These are phyloP conservation scores for Hippoglossus stenolepis DNA, from an alignment of 2,113 vertebrate genomes.

Conservation along the genomic window DNA sequence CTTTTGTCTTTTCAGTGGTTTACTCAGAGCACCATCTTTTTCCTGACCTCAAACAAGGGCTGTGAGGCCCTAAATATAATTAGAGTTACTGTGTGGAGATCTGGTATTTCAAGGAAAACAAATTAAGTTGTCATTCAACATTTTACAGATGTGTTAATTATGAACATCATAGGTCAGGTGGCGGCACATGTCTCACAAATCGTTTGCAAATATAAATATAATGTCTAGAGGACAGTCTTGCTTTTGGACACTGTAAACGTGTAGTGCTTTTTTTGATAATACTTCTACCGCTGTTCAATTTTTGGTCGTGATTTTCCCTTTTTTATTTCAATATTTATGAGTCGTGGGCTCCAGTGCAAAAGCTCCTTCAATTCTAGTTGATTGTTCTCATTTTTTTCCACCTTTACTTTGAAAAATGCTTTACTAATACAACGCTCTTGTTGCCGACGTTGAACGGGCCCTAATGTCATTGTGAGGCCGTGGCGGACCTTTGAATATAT, in stretches of 20 bases:
- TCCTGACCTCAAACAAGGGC: neutral
- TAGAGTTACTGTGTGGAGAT: too few relatives aligned
- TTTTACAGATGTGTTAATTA: too few relatives aligned
- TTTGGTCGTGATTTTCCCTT: neutral
- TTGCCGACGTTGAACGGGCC: constrained; percentile 37
- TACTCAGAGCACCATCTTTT: neutral
- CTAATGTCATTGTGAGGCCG: constrained; percentile 59
- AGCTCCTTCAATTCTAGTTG: too few relatives aligned
- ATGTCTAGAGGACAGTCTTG: neutral
- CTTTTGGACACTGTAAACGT: too few relatives aligned
- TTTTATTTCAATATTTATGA: too few relatives aligned
- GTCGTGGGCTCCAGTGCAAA: too few relatives aligned
- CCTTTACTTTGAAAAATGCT: constrained; percentile 15
- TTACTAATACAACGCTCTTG: constrained; percentile 1
- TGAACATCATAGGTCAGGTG: neutral
- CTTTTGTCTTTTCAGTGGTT: neutral
- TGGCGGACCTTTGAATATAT: constrained; percentile 52
- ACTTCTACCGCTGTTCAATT: neutral
- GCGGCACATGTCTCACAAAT: neutral
- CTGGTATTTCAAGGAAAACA: too few relatives aligned
- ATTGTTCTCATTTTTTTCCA: too few relatives aligned
- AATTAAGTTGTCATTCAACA: too few relatives aligned
- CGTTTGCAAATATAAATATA: neutral
- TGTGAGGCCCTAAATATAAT: too few relatives aligned
- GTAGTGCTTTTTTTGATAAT: neutral